phyloP scores from a whole-genome alignment of 2,113 vertebrate species.

The Microcebus lehilahytsara region DNA sequence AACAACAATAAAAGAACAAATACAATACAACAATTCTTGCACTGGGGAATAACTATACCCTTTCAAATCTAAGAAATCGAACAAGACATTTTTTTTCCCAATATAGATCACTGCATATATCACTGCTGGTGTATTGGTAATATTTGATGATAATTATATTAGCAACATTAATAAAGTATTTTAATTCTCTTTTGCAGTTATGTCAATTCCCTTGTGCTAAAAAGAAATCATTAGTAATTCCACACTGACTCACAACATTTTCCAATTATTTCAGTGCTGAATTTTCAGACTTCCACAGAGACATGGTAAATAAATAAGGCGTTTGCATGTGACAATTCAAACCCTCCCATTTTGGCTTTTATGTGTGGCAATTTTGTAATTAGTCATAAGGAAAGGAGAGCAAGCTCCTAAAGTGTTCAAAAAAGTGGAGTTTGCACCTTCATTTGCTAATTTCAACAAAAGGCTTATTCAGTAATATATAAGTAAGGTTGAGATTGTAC shows the following conservation, averaged over 20 bases:
- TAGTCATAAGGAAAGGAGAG: neutral
- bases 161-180: conserved; percentile 63
- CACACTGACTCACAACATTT: conserved; percentile 46
- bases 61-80: conserved; percentile 41
- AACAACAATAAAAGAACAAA: neutral
- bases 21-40: conserved; percentile 47
- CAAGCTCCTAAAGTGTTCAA: neutral
- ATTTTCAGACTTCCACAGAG: conserved; percentile 43
- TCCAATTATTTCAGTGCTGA: conserved; percentile 63
- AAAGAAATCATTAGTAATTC: conserved; percentile 70
- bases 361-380: neutral
- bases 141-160: conserved; percentile 68
- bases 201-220: conserved; percentile 60
- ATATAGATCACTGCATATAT: conserved; percentile 33
- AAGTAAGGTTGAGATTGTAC: neutral
- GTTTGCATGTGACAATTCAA: neutral
- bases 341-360: neutral
- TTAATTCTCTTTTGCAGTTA: conserved; percentile 67
- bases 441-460: neutral
- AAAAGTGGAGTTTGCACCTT: neutral
- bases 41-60: conserved; percentile 26
- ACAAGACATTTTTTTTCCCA: neutral
- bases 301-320: conserved; percentile 43
- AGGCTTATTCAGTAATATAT: neutral
- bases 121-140: conserved; percentile 53